Conservation (phyloP, 2,888 invertebrate species). For the Stenolophus ochropezus region DNA sequence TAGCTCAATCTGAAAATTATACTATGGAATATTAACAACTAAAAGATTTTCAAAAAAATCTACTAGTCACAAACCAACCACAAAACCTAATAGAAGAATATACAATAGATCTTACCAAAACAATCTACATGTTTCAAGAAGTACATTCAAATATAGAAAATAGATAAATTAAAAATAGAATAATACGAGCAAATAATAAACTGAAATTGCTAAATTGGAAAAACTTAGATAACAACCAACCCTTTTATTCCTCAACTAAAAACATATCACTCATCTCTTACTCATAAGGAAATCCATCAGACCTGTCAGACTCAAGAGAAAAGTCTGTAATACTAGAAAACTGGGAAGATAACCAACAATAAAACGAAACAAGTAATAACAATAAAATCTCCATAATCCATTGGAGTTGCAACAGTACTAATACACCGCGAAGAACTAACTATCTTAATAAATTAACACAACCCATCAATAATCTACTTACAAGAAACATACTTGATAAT, state of each 20-base stretch:
- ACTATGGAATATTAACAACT: neutral
- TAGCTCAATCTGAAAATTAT: neutral
- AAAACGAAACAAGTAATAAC: neutral
- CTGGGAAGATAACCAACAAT: neutral
- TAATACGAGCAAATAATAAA: neutral
- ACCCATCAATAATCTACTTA: neutral
- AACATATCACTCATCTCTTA: neutral
- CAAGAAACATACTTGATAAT: constrained; percentile 13
- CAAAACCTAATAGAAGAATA: neutral
- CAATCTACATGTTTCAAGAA: neutral
- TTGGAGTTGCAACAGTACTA: constrained; percentile 9
- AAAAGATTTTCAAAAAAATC: neutral
- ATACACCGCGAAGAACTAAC: constrained; percentile 24
- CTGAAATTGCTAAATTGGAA: neutral
- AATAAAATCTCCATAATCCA: constrained; percentile 6
- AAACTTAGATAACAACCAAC: neutral
- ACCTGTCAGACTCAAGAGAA: neutral
- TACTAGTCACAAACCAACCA: neutral
- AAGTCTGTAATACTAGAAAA: neutral
- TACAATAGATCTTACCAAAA: neutral
- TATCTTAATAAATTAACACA: neutral
- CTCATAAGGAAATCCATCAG: neutral
- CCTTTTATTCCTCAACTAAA: neutral
- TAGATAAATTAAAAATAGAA: neutral
- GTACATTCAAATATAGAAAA: neutral